Evolutionary conservation across 2,888 invertebrate genomes (phyloP).

Genomic region (Apantesis nais): DNA sequence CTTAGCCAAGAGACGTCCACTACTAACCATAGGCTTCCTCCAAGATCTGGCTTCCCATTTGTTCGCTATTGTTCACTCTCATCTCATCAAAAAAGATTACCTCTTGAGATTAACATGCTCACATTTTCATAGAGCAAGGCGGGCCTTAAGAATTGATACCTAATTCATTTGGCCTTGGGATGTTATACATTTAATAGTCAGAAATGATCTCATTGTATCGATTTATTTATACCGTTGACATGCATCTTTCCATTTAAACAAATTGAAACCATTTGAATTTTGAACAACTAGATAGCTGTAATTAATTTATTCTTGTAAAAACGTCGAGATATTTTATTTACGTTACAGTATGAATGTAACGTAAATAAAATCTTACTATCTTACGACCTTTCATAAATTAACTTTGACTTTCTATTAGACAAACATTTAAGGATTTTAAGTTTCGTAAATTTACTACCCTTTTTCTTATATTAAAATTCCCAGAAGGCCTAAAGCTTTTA

Average conservation of each 20-base stretch:
- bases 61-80: background rate
- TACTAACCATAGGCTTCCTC: too few relatives aligned
- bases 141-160: conserved; percentile 47
- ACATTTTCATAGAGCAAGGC: conserved; percentile 20
- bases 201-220: conserved; percentile 46
- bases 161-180: conserved; percentile 67
- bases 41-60: too few relatives aligned
- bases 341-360: too few relatives aligned
- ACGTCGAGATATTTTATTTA: background rate
- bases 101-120: conserved; percentile 13
- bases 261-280: conserved; percentile 4
- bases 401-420: background rate
- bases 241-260: conserved; percentile 11
- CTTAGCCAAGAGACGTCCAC: too few relatives aligned
- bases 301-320: background rate
- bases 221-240: conserved; percentile 35
- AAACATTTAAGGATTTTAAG: background rate
- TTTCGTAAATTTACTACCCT: background rate
- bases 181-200: conserved; percentile 42
- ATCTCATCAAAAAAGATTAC: background rate
- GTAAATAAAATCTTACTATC: background rate
- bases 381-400: background rate
- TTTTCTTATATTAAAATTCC: background rate
- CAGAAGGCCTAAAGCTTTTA: background rate
- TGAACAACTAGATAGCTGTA: background rate